Conservation (phyloP, 92 coral and sea anemone genomes). For the Muricea muricata region DNA sequence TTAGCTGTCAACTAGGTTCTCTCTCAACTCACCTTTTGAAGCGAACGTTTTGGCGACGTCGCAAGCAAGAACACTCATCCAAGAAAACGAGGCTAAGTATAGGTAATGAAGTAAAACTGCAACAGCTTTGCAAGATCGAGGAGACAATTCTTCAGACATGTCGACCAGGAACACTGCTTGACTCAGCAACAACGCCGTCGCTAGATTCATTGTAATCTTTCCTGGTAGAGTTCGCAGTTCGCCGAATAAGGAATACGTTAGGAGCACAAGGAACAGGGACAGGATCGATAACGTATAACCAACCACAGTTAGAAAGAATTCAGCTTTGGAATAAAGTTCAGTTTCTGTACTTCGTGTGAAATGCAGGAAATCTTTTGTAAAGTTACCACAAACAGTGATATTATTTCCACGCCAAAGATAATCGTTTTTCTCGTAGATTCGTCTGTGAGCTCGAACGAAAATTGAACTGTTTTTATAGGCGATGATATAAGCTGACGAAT, state of each 20-base stretch:
- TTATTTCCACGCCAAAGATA: constrained; percentile 1
- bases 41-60: constrained; percentile 53
- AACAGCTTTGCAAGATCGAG: constrained; percentile 6
- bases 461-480: constrained; percentile 26
- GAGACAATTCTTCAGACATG: not conserved
- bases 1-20: too few species aligned
- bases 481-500: constrained; percentile 10
- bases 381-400: constrained; percentile 45
- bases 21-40: constrained; percentile 1
- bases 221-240: constrained; percentile 55
- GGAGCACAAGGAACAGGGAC: constrained; percentile 12
- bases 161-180: constrained; percentile 38
- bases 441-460: constrained; percentile 26
- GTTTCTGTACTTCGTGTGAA: not conserved
- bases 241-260: constrained; percentile 8
- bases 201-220: constrained; percentile 44
- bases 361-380: not conserved
- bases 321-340: constrained; percentile 9
- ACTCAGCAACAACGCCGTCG: constrained; percentile 33
- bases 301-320: constrained; percentile 27
- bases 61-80: constrained; percentile 51
- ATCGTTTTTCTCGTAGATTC: not conserved
- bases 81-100: constrained; percentile 39
- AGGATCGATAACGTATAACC: constrained; percentile 41
- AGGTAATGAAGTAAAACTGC: constrained; percentile 51